Conservation (phyloP, 1,140 invertebrate genomes). For the Rhopalosiphum padi region DNA sequence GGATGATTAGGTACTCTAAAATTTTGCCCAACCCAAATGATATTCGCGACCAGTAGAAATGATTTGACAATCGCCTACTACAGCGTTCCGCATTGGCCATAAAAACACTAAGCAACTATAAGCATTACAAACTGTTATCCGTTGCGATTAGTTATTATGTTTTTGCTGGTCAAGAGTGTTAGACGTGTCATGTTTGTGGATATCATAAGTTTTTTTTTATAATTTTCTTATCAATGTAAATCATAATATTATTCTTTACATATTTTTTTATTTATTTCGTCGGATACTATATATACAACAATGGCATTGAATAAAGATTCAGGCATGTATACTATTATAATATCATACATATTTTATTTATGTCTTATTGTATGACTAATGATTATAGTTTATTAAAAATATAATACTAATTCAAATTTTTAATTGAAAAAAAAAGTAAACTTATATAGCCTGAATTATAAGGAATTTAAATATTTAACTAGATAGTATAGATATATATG, state of each 20-base stretch:
- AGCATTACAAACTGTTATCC: background rate
- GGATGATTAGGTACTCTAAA: background rate
- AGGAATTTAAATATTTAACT: background rate
- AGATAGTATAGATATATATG: background rate
- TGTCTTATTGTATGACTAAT: background rate
- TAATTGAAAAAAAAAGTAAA: background rate
- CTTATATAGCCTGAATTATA: background rate
- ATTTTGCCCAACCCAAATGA: background rate
- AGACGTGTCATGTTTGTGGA: background rate
- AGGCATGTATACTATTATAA: background rate
- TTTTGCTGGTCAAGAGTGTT: background rate
- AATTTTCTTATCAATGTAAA: background rate
- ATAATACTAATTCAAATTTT: background rate
- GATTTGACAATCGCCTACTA: background rate
- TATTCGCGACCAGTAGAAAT: background rate
- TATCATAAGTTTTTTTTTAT: background rate
- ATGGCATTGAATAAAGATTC: conserved; percentile 24
- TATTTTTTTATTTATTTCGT: background rate
- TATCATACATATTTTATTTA: background rate
- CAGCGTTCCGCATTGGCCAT: background rate
- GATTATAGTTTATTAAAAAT: background rate
- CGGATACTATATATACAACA: background rate
- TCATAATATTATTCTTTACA: background rate
- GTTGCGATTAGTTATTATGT: background rate
- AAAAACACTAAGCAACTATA: background rate